These are phyloP conservation scores for Syngnathus scovelli DNA, from an alignment of 2,113 vertebrate species.

Conservation along the genomic window DNA sequence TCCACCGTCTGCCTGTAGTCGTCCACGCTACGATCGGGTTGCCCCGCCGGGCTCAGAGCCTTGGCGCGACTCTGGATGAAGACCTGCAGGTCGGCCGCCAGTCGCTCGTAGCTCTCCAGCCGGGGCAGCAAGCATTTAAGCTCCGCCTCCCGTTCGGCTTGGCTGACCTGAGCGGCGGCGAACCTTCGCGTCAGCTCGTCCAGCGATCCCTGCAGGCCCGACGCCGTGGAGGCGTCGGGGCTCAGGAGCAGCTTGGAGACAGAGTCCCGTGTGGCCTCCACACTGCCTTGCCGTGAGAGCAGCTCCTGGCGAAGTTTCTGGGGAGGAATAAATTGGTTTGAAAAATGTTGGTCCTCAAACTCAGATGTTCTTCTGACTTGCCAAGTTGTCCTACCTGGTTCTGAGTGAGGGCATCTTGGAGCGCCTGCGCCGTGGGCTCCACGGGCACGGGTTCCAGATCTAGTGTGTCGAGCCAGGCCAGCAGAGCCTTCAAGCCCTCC, in stretches of 20 bases:
- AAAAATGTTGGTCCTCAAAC: not conserved
- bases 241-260: constrained; percentile 80
- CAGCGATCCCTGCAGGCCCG: constrained; percentile 78
- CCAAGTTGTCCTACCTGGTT: constrained; percentile 70
- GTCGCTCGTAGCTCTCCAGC: constrained; percentile 84
- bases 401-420: constrained; percentile 83
- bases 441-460: constrained; percentile 67
- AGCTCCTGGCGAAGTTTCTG: constrained; percentile 96
- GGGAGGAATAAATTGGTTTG: not conserved
- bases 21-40: constrained; percentile 81
- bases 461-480: constrained; percentile 80
- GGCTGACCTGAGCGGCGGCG: constrained; percentile 72
- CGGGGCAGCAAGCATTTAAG: constrained; percentile 81
- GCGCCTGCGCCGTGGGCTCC: constrained; percentile 71
- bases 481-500: constrained; percentile 83
- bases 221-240: constrained; percentile 75
- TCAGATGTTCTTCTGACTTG: not conserved
- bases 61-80: constrained; percentile 79
- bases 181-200: constrained; percentile 73
- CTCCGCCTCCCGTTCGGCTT: constrained; percentile 74
- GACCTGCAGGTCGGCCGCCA: constrained; percentile 74
- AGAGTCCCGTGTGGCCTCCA: constrained; percentile 86
- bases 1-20: constrained; percentile 86
- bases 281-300: constrained; percentile 83
- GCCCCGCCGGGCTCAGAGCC: constrained; percentile 76